Evolutionary conservation across 2,797 vertebrate genomes (phyloP), one percentile per base, ranked within the genome.

Genomic region (Falco biarmicus): DNA sequence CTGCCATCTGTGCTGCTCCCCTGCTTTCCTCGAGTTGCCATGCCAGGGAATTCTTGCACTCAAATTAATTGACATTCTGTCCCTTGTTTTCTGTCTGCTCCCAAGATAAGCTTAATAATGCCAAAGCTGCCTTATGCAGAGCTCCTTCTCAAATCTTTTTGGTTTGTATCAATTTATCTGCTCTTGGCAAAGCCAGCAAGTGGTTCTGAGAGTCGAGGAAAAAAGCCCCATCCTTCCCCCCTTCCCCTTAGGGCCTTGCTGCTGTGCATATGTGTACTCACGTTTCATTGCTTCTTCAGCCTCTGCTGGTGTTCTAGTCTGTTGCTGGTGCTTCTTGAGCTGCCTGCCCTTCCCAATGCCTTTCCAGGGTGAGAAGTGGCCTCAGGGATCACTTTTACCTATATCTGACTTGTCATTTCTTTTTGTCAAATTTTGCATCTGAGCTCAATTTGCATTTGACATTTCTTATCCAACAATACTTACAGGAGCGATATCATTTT

Each of bases 21-120:
- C 83, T 73, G 76, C 86, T 61, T 48, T 51, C 68, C 83, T 53
- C 25, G 6, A 34, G 34, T 28, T 0, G 0, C 75, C 0, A 1
- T 85, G 82, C 84, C 5, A 1, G 63, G 88, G 87, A 74, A 63
- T 91, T 91, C 89, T 87, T 54, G 51, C 31, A 19, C 82, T 66
- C 91, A 24, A 53, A 89, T 87, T 88, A 87, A 90, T 90, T 84
- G 82, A 85, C 87, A 41, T 91, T 87, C 89, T 70, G 85, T 66
- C 76, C 89, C 82, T 82, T 83, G 21, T 59, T 94, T 93, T 85
- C 89, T 84, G 25, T 57, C 91, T 82, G 60, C 68, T 83, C 73
- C 75, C 64, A 61, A 77, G 84, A 77, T 74, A 80, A 87, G 87
- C 57, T 94, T 80, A 68, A 74, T 77, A 26, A 90, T n/a, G 82